A percentile compares a stretch with the other conserved stretches of the same genome.
Conservation (phyloP, 2,113 vertebrate species). For the Cinclus mexicanus region DNA sequence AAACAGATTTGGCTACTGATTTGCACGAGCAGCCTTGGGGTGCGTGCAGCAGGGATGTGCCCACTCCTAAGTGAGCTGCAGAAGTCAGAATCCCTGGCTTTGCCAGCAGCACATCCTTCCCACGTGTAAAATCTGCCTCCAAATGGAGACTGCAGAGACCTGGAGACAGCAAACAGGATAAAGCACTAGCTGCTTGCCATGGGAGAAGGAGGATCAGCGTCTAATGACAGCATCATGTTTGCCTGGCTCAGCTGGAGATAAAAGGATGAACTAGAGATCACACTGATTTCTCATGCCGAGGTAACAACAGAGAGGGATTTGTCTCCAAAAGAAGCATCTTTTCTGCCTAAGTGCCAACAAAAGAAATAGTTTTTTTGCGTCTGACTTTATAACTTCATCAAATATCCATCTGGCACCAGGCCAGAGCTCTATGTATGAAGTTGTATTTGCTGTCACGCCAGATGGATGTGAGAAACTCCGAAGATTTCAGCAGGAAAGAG, state of each 20-base stretch:
- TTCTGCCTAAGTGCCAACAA: neutral
- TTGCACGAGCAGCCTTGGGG: neutral
- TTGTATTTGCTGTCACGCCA: neutral
- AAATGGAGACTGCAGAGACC: neutral
- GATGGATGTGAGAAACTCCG: neutral
- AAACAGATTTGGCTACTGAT: neutral
- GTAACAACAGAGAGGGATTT: neutral
- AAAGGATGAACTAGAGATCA: neutral
- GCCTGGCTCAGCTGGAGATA: neutral
- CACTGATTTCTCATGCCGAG: neutral
- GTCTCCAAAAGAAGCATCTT: neutral
- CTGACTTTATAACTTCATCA: neutral
- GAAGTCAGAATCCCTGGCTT: neutral
- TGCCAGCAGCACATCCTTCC: accelerated
- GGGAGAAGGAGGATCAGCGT: neutral
- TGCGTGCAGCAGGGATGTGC: neutral
- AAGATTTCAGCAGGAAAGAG: neutral
- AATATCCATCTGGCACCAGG: neutral
- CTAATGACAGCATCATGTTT: neutral
- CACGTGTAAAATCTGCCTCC: neutral
- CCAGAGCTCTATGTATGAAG: neutral
- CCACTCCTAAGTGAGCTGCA: neutral
- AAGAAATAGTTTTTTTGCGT: neutral
- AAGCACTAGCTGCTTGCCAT: neutral
- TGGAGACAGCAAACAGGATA: neutral